Conservation (phyloP, 2,113 vertebrate species). For the Arenaria interpres region DNA sequence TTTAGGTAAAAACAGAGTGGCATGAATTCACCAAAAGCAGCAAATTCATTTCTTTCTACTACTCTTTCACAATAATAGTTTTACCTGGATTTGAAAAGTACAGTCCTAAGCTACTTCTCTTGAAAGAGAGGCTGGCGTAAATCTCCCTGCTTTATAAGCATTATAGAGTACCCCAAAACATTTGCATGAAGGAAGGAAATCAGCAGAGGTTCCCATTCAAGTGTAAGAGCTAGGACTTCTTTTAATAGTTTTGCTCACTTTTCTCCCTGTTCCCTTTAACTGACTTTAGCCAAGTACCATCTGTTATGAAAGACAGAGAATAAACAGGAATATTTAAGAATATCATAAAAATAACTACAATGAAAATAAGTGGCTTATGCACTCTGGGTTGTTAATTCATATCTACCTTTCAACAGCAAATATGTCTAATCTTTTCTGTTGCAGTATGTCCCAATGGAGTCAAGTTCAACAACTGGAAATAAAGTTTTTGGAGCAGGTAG, state of each 20-base stretch:
- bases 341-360: background rate
- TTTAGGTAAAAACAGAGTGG: background rate
- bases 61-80: background rate
- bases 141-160: background rate
- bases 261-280: background rate
- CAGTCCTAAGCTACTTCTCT: background rate
- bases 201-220: background rate
- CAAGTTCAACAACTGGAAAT: conserved; percentile 95
- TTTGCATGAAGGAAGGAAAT: background rate
- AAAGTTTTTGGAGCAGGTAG: conserved; percentile 93
- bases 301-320: background rate
- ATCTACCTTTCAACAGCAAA: background rate
- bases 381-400: background rate
- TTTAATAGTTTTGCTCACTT: background rate
- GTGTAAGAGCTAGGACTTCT: background rate
- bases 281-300: background rate
- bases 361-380: background rate
- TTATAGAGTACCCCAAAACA: background rate
- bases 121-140: background rate
- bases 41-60: background rate
- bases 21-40: background rate
- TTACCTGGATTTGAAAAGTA: background rate
- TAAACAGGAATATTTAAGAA: background rate
- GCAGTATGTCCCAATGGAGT: conserved; percentile 96
- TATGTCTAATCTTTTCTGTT: conserved; percentile 16